These are phyloP conservation scores for Microcebus lehilahytsara DNA, from an alignment of 2,113 vertebrate genomes.

Conservation along the genomic window DNA sequence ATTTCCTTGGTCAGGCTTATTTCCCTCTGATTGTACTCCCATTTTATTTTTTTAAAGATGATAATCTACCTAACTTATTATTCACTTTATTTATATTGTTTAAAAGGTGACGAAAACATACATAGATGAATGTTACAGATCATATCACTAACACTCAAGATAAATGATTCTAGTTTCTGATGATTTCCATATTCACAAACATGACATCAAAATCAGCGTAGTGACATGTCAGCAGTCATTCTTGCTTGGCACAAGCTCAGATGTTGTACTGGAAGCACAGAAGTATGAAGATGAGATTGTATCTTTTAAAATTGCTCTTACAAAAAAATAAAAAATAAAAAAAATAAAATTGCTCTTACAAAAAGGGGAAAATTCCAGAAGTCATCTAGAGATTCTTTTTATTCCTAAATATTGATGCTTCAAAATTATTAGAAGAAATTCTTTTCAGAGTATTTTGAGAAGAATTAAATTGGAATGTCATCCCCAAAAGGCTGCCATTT, in stretches of 20 bases:
- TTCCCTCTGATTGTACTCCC: neutral
- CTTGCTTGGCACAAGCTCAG: neutral
- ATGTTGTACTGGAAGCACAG: neutral
- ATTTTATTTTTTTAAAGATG: neutral
- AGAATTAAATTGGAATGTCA: neutral
- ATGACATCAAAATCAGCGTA: neutral
- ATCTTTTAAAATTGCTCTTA: neutral
- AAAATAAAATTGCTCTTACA: neutral
- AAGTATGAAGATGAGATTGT: neutral
- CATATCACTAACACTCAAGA: neutral
- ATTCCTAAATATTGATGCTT: neutral
- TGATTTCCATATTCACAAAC: neutral
- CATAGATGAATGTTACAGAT: neutral
- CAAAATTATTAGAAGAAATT: neutral
- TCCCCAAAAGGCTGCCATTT: neutral
- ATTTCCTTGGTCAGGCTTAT: neutral
- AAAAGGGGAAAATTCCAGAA: neutral
- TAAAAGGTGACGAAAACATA: neutral
- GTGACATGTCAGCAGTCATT: neutral
- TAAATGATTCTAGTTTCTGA: neutral
- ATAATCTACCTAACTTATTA: neutral
- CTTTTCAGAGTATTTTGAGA: neutral
- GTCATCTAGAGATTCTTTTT: neutral
- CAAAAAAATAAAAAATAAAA: too few relatives aligned
- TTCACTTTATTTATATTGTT: neutral